These are phyloP conservation scores for Catamblyrhynchus diadema DNA, from an alignment of 2,797 vertebrate genomes.

Conservation along the genomic window DNA sequence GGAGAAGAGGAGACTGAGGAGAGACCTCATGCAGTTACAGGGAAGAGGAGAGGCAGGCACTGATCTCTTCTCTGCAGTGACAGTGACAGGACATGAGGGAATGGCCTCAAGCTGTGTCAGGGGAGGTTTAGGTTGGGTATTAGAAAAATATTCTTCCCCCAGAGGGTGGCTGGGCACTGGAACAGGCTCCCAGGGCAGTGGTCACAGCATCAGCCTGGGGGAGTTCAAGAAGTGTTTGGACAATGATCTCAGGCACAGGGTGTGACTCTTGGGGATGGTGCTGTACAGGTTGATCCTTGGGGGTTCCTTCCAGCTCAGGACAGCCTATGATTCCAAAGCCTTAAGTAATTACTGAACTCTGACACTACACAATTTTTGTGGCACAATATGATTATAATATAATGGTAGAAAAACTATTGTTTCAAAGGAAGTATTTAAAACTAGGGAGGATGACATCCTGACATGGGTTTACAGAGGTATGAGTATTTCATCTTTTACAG, in stretches of 20 bases:
- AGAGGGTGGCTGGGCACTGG: not conserved
- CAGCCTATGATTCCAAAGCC: not conserved
- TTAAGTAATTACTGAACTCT: not conserved
- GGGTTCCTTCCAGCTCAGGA: not conserved
- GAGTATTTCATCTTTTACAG: not conserved
- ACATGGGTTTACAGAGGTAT: not conserved
- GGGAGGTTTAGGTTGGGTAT: not conserved
- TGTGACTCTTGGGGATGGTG: no score
- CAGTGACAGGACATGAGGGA: accelerated
- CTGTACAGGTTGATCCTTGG: not conserved
- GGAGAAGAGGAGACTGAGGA: not conserved
- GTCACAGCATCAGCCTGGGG: not conserved
- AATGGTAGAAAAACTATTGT: not conserved
- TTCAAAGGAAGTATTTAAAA: not conserved
- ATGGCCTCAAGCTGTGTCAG: not conserved
- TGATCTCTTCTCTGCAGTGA: not conserved
- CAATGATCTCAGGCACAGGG: not conserved
- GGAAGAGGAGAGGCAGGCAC: not conserved
- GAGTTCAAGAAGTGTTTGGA: not conserved
- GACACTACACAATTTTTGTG: not conserved
- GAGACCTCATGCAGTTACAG: not conserved
- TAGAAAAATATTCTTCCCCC: not conserved
- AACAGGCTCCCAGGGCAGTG: not conserved
- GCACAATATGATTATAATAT: not conserved
- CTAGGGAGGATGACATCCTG: not conserved